A percentile compares a stretch with the other conserved stretches of the same genome.
These are phyloP conservation scores for Nyleta sp. DNA, from an alignment of 2,888 invertebrate species.

Conservation along the genomic window DNA sequence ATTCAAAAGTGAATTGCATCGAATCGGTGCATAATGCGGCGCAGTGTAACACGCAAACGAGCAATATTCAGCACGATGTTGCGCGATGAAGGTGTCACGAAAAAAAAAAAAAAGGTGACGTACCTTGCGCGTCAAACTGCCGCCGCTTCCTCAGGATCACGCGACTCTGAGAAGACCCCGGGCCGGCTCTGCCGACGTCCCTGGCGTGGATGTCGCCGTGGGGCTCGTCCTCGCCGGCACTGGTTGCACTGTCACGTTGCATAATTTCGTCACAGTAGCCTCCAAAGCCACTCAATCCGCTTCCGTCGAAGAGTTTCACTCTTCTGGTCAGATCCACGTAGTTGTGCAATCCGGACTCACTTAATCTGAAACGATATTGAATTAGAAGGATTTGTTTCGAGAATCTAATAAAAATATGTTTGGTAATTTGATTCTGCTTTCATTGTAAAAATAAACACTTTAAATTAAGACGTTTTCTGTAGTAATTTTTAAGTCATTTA, in stretches of 20 bases:
- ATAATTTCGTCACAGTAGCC: conserved; percentile 78
- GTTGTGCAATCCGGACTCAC: conserved; percentile 77
- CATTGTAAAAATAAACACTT: too few species aligned
- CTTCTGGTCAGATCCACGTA: conserved; percentile 78
- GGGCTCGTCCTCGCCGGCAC: conserved; percentile 80
- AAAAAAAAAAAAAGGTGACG: conserved; percentile 1
- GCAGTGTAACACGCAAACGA: conserved; percentile 15
- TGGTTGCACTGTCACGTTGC: conserved; percentile 80
- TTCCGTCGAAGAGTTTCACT: conserved; percentile 77
- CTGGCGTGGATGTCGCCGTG: conserved; percentile 74
- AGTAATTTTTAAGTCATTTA: too few species aligned
- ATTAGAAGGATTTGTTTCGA: neutral
- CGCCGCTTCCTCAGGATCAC: conserved; percentile 78
- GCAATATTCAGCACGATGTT: conserved; percentile 13
- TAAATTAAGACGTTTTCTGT: too few species aligned
- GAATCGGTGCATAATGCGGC: neutral
- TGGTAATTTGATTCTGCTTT: too few species aligned
- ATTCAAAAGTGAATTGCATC: conserved; percentile 26
- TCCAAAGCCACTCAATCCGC: conserved; percentile 71
- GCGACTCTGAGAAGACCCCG: conserved; percentile 76
- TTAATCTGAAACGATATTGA: conserved; percentile 70
- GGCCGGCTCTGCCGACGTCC: conserved; percentile 70
- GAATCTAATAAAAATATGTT: too few species aligned
- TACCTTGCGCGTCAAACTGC: conserved; percentile 81
- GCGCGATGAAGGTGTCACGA: neutral